Percentiles rank a stretch among this genome's conserved stretches.
Evolutionary conservation across 2,797 vertebrate genomes (phyloP).

Genomic region (Molothrus aeneus): DNA sequence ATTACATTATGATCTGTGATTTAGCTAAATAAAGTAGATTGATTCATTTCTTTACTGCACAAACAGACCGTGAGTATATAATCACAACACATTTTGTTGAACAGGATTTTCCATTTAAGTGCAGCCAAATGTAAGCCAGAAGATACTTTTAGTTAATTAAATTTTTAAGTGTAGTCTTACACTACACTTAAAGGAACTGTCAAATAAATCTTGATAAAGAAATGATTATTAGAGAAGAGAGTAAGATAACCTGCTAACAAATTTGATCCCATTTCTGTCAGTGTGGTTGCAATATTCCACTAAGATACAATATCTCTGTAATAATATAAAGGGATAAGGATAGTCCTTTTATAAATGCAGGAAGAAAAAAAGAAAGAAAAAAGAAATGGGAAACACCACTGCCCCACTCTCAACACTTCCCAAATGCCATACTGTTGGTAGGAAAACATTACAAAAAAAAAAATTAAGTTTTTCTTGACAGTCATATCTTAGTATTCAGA

Average conservation of each 20-base stretch:
- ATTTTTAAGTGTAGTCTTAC: neutral
- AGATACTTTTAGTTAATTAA: neutral
- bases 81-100: neutral
- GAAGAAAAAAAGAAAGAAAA: neutral
- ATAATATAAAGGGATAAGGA: neutral
- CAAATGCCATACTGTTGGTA: neutral
- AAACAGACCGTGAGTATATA: neutral
- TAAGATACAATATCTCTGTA: neutral
- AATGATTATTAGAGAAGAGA: neutral
- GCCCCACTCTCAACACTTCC: fast-evolving
- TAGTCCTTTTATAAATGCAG: neutral
- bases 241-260: neutral
- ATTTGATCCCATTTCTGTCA: neutral
- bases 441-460: neutral
- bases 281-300: neutral
- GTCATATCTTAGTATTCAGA: neutral
- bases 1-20: neutral
- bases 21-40: neutral
- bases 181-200: neutral
- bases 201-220: neutral
- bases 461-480: neutral
- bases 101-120: neutral
- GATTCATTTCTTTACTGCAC: neutral
- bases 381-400: neutral
- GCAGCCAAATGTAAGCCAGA: neutral